Evolutionary conservation across 1,140 invertebrate species (phyloP).

Genomic region (Tetramorium parvispinum): DNA sequence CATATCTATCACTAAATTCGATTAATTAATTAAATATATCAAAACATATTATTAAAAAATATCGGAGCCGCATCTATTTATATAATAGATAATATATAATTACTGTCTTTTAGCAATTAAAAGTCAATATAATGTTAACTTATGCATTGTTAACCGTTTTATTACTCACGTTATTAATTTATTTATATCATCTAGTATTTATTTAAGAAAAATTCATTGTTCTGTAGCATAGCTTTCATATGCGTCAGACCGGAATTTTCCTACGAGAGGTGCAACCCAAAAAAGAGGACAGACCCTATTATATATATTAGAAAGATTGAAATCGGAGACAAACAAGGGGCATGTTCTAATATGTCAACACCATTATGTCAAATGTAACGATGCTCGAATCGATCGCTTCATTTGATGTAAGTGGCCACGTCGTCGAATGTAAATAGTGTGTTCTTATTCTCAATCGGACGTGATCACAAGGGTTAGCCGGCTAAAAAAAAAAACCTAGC

Average conservation of each 20-base stretch:
- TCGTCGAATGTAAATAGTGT: constrained; percentile 18
- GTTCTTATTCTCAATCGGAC: constrained; percentile 4
- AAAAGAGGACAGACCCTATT: background rate
- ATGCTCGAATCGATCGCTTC: constrained; percentile 6
- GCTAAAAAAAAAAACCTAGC: background rate
- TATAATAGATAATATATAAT: too few relatives aligned
- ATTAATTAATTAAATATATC: too few relatives aligned
- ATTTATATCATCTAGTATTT: too few relatives aligned
- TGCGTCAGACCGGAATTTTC: background rate
- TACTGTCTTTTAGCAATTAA: too few relatives aligned
- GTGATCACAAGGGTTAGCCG: background rate
- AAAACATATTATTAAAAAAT: background rate
- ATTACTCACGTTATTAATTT: too few relatives aligned
- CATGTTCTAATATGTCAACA: constrained; percentile 31
- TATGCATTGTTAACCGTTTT: too few relatives aligned
- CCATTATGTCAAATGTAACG: background rate
- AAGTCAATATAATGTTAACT: too few relatives aligned
- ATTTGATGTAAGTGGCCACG: background rate
- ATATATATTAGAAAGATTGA: background rate
- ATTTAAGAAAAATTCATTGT: background rate
- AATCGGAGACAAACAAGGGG: background rate
- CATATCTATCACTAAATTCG: too few relatives aligned
- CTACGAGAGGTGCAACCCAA: background rate
- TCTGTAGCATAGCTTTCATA: background rate
- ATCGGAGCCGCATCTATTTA: background rate